phyloP scores from a whole-genome alignment of 2,888 invertebrate genomes.

The Anarsia innoxiella region DNA sequence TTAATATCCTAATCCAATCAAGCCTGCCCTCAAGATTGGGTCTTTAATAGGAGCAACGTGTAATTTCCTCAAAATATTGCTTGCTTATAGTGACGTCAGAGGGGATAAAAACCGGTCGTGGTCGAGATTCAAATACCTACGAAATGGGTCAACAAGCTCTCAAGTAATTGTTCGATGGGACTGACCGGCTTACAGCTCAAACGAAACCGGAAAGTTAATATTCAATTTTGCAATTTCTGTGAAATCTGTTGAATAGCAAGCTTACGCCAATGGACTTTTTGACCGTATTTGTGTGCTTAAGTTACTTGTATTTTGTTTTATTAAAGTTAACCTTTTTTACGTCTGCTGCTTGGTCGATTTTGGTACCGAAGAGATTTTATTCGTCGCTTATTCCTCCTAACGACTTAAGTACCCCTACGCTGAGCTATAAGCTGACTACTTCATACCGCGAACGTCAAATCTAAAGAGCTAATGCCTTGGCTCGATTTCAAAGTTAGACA shows the following conservation, averaged over 20 bases:
- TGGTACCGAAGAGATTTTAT: too few relatives aligned
- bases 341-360: too few relatives aligned
- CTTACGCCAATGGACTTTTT: too few relatives aligned
- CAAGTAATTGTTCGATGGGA: conserved; percentile 47
- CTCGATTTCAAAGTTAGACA: conserved; percentile 30
- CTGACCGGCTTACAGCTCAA: conserved; percentile 1
- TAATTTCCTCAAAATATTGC: conserved; percentile 31
- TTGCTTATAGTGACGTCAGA: conserved; percentile 24
- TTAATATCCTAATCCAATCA: conserved; percentile 20
- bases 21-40: conserved; percentile 29
- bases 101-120: conserved; percentile 29
- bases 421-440: too few relatives aligned
- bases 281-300: too few relatives aligned
- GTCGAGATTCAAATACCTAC: conserved; percentile 35
- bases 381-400: too few relatives aligned
- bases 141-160: conserved; percentile 55
- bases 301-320: too few relatives aligned
- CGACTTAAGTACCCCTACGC: too few relatives aligned
- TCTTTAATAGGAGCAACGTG: conserved; percentile 14
- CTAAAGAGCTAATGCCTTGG: conserved; percentile 18
- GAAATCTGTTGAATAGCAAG: too few relatives aligned
- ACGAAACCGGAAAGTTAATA: not conserved
- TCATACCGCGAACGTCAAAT: too few relatives aligned
- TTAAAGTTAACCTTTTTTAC: too few relatives aligned
- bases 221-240: not conserved